Base-by-base conservation (phyloP, 2,888 invertebrate genomes). In the Stenichneumon culpator region DNA sequence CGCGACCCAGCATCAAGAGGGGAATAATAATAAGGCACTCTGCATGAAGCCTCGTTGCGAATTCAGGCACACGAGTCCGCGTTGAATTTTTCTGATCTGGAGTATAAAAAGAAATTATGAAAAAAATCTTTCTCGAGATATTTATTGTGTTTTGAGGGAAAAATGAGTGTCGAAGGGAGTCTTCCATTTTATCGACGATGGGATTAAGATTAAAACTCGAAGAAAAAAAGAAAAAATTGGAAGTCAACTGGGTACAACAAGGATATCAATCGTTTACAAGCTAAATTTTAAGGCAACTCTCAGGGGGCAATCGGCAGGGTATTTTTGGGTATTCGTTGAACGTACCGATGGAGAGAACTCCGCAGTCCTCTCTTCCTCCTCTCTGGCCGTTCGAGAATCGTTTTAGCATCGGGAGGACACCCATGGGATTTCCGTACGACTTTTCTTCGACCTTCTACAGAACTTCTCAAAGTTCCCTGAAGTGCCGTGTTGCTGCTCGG, bases 21-120 rank as follows among this genome's bases (percentile, higher is more conserved):
- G 75, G 84, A 82, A 82, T 85, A 82, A 85, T 85, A 82, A 85
- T 82, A 70, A 79, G 84, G 60, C 79, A 85, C 84, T 82, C 74
- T 74, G 82, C 69, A 36, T 25, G 67, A 84, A 82, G 82, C 79
- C 84, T 72, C 84, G 79, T 85, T 85, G 70, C 47, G 67, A 82
- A 85, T 85, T 85, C 82, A 82, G 44, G 57, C 74, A 74, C 82
- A 85, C 84, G 79, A 84, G 70, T 77, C 72, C 47, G n/a, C 72
- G 57, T 60, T 70, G 72, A 65, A 52, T 79, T 79, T 82, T 79
- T 82, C 63, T 73, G 60, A 84, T 77, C 68, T 65, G 67, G 63
- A 52, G 44, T 79, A 65, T 65, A 75, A 72, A 19, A 52, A 52
- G 5, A 52, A 19, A 52, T 54, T 54, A 19, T 19, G 7, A 22